These are phyloP conservation scores for Chrysodeixis includens DNA, from an alignment of 2,888 invertebrate genomes.

Conservation along the genomic window DNA sequence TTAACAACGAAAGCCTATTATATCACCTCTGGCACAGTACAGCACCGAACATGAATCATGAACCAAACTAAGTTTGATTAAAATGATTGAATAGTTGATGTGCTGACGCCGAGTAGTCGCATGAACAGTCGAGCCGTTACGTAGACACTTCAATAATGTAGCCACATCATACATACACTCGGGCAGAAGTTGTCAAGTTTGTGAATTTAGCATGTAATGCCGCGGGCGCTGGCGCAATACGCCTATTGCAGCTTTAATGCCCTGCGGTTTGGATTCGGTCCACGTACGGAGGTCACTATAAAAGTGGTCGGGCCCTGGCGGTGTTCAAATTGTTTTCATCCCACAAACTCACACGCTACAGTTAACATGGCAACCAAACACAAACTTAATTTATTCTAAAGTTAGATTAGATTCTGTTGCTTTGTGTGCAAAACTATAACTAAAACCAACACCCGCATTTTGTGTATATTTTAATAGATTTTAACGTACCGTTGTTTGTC, in stretches of 20 bases:
- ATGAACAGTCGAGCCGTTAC: conserved; percentile 26
- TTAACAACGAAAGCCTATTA: too few species aligned
- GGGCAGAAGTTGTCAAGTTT: conserved; percentile 67
- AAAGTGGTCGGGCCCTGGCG: conserved; percentile 77
- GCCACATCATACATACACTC: conserved; percentile 30
- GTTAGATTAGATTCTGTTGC: conserved; percentile 59
- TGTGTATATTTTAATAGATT: conserved; percentile 28
- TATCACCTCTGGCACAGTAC: background rate
- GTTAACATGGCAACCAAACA: conserved; percentile 66
- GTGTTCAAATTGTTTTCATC: conserved; percentile 82
- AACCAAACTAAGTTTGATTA: background rate
- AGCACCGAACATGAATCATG: background rate
- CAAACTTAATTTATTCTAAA: conserved; percentile 66
- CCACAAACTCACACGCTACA: conserved; percentile 73
- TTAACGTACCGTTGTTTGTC: conserved; percentile 27
- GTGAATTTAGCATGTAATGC: conserved; percentile 69
- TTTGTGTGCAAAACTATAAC: conserved; percentile 51
- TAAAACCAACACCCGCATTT: conserved; percentile 35
- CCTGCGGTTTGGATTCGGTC: conserved; percentile 83
- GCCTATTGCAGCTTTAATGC: conserved; percentile 81
- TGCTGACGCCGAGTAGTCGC: conserved; percentile 9
- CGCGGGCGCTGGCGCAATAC: conserved; percentile 71
- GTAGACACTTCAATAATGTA: conserved; percentile 18
- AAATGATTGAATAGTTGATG: conserved; percentile 6
- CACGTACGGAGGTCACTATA: conserved; percentile 80